These are phyloP conservation scores for Cololabis saira DNA, from an alignment of 2,113 vertebrate species.

Conservation along the genomic window DNA sequence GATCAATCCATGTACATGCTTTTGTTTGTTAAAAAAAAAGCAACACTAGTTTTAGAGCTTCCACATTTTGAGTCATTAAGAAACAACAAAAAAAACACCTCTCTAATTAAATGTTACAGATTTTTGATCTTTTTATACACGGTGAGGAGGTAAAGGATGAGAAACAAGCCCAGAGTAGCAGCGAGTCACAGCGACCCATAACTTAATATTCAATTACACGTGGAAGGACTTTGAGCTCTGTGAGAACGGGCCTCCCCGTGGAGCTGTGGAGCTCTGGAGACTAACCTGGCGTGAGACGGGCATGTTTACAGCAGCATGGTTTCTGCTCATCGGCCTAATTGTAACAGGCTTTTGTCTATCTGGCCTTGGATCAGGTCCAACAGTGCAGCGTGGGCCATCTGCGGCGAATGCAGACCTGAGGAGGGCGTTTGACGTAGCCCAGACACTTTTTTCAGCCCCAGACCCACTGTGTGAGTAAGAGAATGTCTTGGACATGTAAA, in stretches of 20 bases:
- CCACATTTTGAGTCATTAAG: too few relatives aligned
- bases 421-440: slow-evolving; percentile 39
- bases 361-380: slow-evolving; percentile 31
- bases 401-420: slow-evolving; percentile 52
- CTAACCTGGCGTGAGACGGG: slow-evolving; percentile 39
- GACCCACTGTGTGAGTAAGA: slow-evolving; percentile 41
- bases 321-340: slow-evolving; percentile 40
- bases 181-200: slow-evolving; percentile 13
- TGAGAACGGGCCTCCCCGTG: slow-evolving; percentile 47
- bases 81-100: too few relatives aligned
- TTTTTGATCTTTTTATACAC: too few relatives aligned
- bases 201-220: slow-evolving; percentile 49
- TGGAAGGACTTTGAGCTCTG: slow-evolving; percentile 40
- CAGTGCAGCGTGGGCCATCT: slow-evolving; percentile 39
- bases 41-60: too few relatives aligned
- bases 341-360: slow-evolving; percentile 42
- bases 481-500: slow-evolving; percentile 64
- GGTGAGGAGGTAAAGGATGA: too few relatives aligned
- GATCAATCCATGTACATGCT: too few relatives aligned
- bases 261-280: slow-evolving; percentile 29
- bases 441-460: slow-evolving; percentile 49
- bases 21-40: too few relatives aligned
- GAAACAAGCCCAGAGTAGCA: neutral
- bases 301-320: slow-evolving; percentile 29
- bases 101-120: too few relatives aligned